Evolutionary conservation across 2,888 invertebrate genomes (phyloP), one percentile per base, ranked within the genome.

Genomic region (Cosmopolites sordidus): DNA sequence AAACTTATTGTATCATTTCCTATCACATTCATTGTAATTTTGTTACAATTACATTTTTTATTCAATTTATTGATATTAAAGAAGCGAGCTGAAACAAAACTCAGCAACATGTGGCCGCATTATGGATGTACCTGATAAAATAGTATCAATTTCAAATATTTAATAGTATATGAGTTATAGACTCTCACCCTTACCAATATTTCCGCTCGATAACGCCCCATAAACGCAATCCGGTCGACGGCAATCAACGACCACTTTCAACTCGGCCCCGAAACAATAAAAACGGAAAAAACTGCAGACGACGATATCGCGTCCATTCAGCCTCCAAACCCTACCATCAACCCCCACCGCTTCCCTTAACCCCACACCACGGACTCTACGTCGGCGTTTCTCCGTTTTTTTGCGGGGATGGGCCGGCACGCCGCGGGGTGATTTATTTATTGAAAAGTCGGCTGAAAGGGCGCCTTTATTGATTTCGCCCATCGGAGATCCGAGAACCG

Each of bases 361-460:
- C 8, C 8, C 22, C 22, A 8, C 22, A 22, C 22, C 22, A 22
- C 22, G 4, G 8, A 5, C 22, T 22, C 22, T 22, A 3, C 22
- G 4, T 22, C 22, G 22, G 4, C 8, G 22, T 22, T 22, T 5
- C 22, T 22, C 8, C 27, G 37, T 49, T 43, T 22, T 22, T 49
- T 51, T 51, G 29, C 51, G 51, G 45, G 43, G 44, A 51, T 45
- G 43, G 44, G 43, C 44, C 37, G 49, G 43, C 43, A 29, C 33
- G 43, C 51, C 44, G 51, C 17, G 40, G 51, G 51, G 51, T 51
- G 51, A 51, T 44, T 51, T 51, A 51, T 51, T 51, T 51, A 51
- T 51, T 51, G 51, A 51, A 51, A 51, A 51, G 51, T 51, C 51
- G 51, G 40, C 45, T 43, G 51, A 45, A 45, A 45, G 51, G 51